These are phyloP conservation scores for Microplitis deprimator DNA, from an alignment of 2,888 invertebrate genomes.

Conservation along the genomic window DNA sequence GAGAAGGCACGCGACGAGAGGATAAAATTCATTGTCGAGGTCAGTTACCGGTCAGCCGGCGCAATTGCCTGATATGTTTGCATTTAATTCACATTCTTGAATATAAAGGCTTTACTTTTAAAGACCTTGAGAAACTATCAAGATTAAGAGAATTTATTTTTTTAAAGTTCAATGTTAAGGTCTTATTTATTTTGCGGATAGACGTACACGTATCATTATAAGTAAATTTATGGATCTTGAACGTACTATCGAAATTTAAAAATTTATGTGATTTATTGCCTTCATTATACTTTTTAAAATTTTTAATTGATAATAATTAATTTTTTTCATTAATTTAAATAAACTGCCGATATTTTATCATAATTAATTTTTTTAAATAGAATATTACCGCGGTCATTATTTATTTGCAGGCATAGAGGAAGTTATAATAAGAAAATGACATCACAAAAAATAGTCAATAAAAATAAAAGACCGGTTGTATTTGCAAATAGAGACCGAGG, in stretches of 20 bases:
- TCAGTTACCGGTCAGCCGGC: constrained; percentile 21
- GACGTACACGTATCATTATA: background rate
- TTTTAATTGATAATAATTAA: background rate
- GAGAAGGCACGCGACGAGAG: constrained; percentile 20
- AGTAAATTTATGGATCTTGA: background rate
- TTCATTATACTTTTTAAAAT: background rate
- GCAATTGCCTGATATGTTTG: constrained; percentile 21
- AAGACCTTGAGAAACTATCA: constrained; percentile 6
- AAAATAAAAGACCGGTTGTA: constrained; percentile 10
- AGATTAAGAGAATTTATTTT: background rate
- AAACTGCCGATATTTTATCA: too few relatives aligned
- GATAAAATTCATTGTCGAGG: constrained; percentile 32
- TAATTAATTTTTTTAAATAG: background rate
- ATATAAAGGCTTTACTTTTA: background rate
- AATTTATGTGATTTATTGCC: background rate
- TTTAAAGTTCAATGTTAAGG: constrained; percentile 14
- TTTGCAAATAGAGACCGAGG: background rate
- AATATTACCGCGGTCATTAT: background rate
- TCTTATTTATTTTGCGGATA: background rate
- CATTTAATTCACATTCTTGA: constrained; percentile 24
- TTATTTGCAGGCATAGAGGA: background rate
- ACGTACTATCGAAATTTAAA: background rate
- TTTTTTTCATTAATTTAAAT: too few relatives aligned
- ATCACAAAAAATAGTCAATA: background rate
- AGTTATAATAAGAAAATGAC: too few relatives aligned